Conservation (phyloP, 1,140 invertebrate genomes). For the Eurosta solidaginis region DNA sequence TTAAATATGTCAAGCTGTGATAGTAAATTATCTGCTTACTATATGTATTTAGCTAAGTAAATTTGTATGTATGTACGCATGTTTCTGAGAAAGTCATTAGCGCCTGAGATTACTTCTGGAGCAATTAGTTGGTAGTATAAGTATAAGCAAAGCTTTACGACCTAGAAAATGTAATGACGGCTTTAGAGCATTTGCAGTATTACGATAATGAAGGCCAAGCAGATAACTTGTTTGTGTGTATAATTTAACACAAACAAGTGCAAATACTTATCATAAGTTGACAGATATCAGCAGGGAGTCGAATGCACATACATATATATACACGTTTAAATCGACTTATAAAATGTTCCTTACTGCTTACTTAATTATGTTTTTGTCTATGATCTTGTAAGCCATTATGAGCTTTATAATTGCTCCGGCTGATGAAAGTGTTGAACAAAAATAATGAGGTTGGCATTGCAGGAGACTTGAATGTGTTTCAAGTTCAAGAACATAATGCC, state of each 20-base stretch:
- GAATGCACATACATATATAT: not conserved
- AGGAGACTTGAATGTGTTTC: too few relatives aligned
- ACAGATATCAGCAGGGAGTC: too few relatives aligned
- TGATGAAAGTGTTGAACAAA: not conserved
- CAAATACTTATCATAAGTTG: too few relatives aligned
- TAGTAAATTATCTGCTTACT: not conserved
- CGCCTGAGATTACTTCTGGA: not conserved
- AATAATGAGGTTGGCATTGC: too few relatives aligned
- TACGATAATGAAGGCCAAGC: slow-evolving; percentile 6
- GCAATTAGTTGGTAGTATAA: too few relatives aligned
- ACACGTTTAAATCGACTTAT: not conserved
- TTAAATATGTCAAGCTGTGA: not conserved
- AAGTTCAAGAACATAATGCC: too few relatives aligned
- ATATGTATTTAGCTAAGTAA: too few relatives aligned
- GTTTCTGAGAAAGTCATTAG: not conserved
- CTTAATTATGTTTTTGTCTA: not conserved
- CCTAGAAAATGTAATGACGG: not conserved
- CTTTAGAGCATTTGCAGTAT: not conserved
- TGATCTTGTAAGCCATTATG: not conserved
- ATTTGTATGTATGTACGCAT: too few relatives aligned
- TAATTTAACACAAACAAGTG: not conserved
- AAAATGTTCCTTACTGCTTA: not conserved
- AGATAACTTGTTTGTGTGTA: not conserved
- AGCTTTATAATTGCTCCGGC: not conserved
- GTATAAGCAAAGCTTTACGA: not conserved